Conservation (phyloP, 2,113 vertebrate species). For the Bubo bubo region DNA sequence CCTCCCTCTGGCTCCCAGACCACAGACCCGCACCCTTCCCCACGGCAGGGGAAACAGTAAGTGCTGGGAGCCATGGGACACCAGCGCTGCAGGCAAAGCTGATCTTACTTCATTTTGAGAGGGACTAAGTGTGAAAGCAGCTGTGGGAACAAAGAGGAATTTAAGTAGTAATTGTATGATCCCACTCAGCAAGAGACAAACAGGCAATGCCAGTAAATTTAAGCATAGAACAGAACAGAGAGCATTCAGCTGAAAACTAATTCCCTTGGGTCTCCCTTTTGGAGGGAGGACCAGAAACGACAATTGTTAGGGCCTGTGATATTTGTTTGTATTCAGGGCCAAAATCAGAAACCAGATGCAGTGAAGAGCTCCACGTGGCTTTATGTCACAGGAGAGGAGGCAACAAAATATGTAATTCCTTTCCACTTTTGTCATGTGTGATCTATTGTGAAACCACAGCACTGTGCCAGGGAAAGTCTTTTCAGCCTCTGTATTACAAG, state of each 20-base stretch:
- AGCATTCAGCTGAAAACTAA: neutral
- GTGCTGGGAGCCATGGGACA: neutral
- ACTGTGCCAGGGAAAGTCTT: neutral
- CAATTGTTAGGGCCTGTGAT: neutral
- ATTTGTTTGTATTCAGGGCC: neutral
- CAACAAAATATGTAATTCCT: conserved; percentile 16
- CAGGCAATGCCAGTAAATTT: neutral
- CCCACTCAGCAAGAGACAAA: neutral
- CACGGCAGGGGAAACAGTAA: neutral
- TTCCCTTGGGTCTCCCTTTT: neutral
- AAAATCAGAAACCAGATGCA: conserved; percentile 42
- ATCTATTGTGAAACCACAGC: conserved; percentile 17
- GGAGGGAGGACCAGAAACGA: neutral
- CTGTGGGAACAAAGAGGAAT: neutral
- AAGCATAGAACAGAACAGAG: neutral
- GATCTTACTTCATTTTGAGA: neutral
- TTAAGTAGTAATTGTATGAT: neutral
- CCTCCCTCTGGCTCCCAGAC: neutral
- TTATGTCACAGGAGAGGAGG: neutral
- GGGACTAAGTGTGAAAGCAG: neutral
- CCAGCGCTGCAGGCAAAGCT: neutral
- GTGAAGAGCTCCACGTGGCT: neutral
- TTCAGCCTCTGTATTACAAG: neutral
- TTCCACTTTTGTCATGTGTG: neutral
- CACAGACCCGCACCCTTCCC: neutral